Evolutionary conservation across 2,888 invertebrate species (phyloP).

Genomic region (Netelia inedita): DNA sequence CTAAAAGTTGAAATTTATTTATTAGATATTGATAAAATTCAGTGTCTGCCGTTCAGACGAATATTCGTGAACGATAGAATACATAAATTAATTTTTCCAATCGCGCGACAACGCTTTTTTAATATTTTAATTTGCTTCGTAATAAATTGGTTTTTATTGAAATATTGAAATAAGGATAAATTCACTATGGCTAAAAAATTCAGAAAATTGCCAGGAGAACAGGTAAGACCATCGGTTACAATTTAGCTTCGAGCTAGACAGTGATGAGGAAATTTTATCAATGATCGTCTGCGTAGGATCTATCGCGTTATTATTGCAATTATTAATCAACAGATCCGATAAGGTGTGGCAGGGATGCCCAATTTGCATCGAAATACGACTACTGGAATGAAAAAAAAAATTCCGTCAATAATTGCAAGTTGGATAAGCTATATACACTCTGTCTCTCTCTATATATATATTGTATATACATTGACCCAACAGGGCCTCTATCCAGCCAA

Average conservation of each 20-base stretch:
- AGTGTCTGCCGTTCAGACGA: too few relatives aligned
- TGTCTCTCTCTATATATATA: not conserved
- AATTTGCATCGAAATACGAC: slow-evolving; percentile 50
- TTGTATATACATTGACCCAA: not conserved
- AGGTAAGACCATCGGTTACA: too few relatives aligned
- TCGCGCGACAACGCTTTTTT: too few relatives aligned
- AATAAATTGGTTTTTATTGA: too few relatives aligned
- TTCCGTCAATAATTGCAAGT: slow-evolving; percentile 50
- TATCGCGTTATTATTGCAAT: slow-evolving; percentile 39
- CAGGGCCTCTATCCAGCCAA: slow-evolving; percentile 70
- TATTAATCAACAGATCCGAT: slow-evolving; percentile 35
- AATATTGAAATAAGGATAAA: too few relatives aligned
- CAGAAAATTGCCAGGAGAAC: too few relatives aligned
- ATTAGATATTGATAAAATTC: too few relatives aligned
- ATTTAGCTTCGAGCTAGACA: not conserved
- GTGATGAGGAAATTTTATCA: not conserved
- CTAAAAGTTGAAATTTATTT: too few relatives aligned
- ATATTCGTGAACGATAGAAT: too few relatives aligned
- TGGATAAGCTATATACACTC: slow-evolving; percentile 10
- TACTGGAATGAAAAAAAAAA: not conserved
- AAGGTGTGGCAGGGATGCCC: slow-evolving; percentile 24
- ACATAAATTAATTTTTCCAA: too few relatives aligned
- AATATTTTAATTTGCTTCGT: too few relatives aligned
- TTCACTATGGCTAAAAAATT: too few relatives aligned
- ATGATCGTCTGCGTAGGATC: slow-evolving; percentile 20